Evolutionary conservation across 2,888 invertebrate genomes (phyloP).

Genomic region (Tenthredo amoena): DNA sequence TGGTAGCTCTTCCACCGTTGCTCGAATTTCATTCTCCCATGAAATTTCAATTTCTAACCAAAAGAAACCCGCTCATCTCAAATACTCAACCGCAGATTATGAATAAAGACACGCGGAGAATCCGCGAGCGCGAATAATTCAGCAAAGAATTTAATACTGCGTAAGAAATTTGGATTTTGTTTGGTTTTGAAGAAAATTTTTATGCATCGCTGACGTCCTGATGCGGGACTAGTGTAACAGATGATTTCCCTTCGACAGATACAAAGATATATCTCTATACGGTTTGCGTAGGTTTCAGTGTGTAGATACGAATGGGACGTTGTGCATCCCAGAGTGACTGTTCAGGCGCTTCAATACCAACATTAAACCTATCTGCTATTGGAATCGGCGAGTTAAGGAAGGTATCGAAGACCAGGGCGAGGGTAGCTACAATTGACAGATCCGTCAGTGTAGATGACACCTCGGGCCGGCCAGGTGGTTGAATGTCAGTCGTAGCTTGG

Average conservation of each 20-base stretch:
- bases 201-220: not conserved
- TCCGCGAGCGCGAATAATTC: not conserved
- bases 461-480: conserved; percentile 70
- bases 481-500: conserved; percentile 56
- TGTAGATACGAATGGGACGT: not conserved
- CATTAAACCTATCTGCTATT: conserved; percentile 49
- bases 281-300: not conserved
- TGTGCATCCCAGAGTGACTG: conserved; percentile 27
- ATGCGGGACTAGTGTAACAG: conserved; percentile 31
- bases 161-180: not conserved
- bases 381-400: conserved; percentile 46
- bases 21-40: not conserved
- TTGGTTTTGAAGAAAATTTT: not conserved
- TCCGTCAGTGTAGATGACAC: conserved; percentile 77
- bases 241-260: conserved; percentile 39
- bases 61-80: not conserved
- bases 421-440: conserved; percentile 73
- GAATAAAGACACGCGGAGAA: not conserved
- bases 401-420: conserved; percentile 55
- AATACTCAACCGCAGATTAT: not conserved
- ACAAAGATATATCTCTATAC: conserved; percentile 7
- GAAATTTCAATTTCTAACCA: not conserved
- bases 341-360: conserved; percentile 35
- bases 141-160: not conserved
- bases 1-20: not conserved